phyloP scores from a whole-genome alignment of 2,888 invertebrate species.

The Listrodromus nycthemerus region DNA sequence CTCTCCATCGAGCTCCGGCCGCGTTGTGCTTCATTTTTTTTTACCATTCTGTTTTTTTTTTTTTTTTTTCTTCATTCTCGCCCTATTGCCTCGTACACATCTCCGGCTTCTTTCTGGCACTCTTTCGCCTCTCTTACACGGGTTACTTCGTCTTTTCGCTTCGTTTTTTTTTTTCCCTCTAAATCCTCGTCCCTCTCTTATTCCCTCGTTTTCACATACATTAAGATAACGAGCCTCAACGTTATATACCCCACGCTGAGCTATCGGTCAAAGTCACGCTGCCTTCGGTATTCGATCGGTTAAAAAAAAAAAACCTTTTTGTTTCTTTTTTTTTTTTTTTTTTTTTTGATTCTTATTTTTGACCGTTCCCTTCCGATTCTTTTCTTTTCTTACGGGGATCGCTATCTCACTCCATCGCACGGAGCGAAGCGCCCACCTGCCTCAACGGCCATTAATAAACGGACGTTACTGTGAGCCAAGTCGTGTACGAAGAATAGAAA shows the following conservation, averaged over 20 bases:
- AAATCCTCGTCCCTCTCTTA: slow-evolving; percentile 64
- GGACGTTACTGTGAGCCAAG: slow-evolving; percentile 1
- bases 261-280: slow-evolving; percentile 81
- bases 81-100: slow-evolving; percentile 29
- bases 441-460: slow-evolving; percentile 27
- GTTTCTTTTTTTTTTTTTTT: neutral
- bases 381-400: slow-evolving; percentile 1
- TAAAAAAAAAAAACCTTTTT: slow-evolving; percentile 69
- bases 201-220: slow-evolving; percentile 73
- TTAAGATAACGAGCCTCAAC: slow-evolving; percentile 75
- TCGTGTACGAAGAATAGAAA: slow-evolving; percentile 9
- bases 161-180: slow-evolving; percentile 41
- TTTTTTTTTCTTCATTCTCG: slow-evolving; percentile 20
- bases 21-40: slow-evolving; percentile 47
- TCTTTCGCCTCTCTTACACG: slow-evolving; percentile 52
- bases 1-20: slow-evolving; percentile 35
- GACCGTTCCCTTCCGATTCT: slow-evolving; percentile 14
- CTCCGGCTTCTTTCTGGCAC: slow-evolving; percentile 33
- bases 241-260: slow-evolving; percentile 70
- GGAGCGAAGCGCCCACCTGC: slow-evolving; percentile 32
- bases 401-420: slow-evolving; percentile 22
- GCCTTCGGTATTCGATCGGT: slow-evolving; percentile 70
- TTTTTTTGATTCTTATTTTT: slow-evolving; percentile 38
- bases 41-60: slow-evolving; percentile 38
- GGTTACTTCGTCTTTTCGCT: slow-evolving; percentile 49